phyloP scores from a whole-genome alignment of 2,888 invertebrate genomes.

The Boloria selene region DNA sequence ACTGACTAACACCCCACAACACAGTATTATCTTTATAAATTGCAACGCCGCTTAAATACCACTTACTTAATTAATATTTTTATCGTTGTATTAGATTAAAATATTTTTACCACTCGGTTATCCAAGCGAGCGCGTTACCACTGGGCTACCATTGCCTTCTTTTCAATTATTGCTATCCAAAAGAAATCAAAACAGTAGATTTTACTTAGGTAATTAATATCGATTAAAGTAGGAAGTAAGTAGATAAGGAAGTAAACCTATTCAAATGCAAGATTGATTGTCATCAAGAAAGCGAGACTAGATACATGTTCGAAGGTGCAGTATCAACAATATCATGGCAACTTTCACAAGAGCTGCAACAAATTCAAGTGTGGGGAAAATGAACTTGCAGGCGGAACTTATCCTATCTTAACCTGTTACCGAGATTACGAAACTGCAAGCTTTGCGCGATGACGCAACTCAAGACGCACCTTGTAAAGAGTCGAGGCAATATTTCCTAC shows the following conservation, averaged over 20 bases:
- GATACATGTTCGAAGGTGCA: constrained; percentile 3
- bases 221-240: no score
- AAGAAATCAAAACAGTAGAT: no score
- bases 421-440: constrained; percentile 16
- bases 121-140: no score
- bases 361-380: not conserved
- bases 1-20: no score
- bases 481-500: not conserved
- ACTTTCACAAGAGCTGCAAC: constrained; percentile 2
- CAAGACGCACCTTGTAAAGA: constrained; percentile 1
- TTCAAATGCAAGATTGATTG: constrained; percentile 8
- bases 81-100: no score
- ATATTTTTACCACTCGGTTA: no score
- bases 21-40: no score
- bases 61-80: no score
- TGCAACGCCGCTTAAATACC: no score
- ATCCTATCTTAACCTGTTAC: constrained; percentile 10
- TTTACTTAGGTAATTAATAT: no score
- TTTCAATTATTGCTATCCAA: no score
- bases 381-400: not conserved
- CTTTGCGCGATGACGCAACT: constrained; percentile 12
- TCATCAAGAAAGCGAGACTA: constrained; percentile 2
- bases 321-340: constrained; percentile 14
- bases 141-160: no score
- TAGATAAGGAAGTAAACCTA: not conserved